Percentiles rank a stretch among this genome's conserved stretches.
These are phyloP conservation scores for Ylistrum balloti DNA, from an alignment of 1,140 invertebrate genomes.

Conservation along the genomic window DNA sequence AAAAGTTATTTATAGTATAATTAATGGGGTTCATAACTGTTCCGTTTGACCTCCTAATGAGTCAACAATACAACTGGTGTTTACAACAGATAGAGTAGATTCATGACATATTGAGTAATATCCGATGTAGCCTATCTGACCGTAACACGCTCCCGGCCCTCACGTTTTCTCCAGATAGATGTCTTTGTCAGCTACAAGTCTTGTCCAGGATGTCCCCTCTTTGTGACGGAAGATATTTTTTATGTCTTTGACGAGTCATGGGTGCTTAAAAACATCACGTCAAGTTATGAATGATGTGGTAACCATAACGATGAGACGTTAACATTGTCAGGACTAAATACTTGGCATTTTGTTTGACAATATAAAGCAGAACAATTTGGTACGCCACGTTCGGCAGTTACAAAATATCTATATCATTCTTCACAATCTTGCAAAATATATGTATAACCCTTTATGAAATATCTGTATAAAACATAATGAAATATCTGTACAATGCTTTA, in stretches of 20 bases:
- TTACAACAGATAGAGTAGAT: not conserved
- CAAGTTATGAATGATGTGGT: not conserved
- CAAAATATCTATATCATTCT: too few species aligned
- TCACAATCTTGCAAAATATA: too few species aligned
- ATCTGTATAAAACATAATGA: too few species aligned
- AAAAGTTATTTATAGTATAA: not conserved
- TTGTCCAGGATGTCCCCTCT: not conserved
- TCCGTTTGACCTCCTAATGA: not conserved
- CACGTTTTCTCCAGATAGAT: not conserved
- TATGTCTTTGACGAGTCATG: not conserved
- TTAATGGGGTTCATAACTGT: not conserved
- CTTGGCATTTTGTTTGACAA: not conserved
- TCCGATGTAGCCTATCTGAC: not conserved
- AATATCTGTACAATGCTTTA: too few species aligned
- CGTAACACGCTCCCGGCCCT: not conserved
- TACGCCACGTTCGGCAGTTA: too few species aligned
- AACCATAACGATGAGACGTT: not conserved
- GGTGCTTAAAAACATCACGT: not conserved
- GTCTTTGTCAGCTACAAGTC: not conserved
- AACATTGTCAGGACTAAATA: not conserved
- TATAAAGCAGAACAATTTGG: too few species aligned
- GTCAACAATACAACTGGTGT: not conserved
- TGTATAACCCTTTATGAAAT: too few species aligned
- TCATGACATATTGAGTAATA: constrained; percentile 1
- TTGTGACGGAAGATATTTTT: not conserved